Base-by-base conservation (phyloP, 1,140 invertebrate species). In the Drosophila saltans region DNA sequence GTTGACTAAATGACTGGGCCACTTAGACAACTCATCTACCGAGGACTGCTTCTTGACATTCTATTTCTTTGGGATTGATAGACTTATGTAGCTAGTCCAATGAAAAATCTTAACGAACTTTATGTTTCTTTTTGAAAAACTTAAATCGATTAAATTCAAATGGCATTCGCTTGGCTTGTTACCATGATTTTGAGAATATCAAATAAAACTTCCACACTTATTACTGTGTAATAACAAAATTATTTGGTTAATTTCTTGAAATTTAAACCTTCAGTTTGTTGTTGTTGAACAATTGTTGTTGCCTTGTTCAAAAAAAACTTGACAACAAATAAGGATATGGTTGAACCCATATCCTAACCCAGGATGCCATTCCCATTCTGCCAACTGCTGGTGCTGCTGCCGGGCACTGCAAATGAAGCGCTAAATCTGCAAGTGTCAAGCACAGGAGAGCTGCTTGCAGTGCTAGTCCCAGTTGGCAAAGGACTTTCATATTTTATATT, bases 401-500 rank as follows among this genome's bases (percentile, higher is more conserved):
- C 45, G 45, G 16, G 16, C 6, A 24, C 76, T 78, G 80, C 80
- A 82, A 82, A 82, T 78, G 80, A 82, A 82, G 80, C 74, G 64
- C 80, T 82, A 82, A 82, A 82, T 82, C 80, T 77, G 80, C 80
- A 78, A 82, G 80, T 82, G 80, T 82, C 80, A 82, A 75, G 80
- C 80, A 75, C 80, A 81, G 75, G 66, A 78, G 64, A 74, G 60
- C 66, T 72, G 71, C 78, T 26, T 69, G 45, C 67, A 71, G 45
- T 71, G 52, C 4, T 60, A 43, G 45, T 39, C 63, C 39, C 57
- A 66, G 52, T 58, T 58, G 33, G 56, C 33, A 58, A 58, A 58
- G 33, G 56, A 39, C 56, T 58, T 58, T 58, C 56, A 58, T 58
- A 58, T 58, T 58, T 58, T 58, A 36, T 36, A 16, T 41, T 41